These are phyloP conservation scores for Gorsachius magnificus DNA, from an alignment of 2,797 vertebrate species.

Conservation along the genomic window DNA sequence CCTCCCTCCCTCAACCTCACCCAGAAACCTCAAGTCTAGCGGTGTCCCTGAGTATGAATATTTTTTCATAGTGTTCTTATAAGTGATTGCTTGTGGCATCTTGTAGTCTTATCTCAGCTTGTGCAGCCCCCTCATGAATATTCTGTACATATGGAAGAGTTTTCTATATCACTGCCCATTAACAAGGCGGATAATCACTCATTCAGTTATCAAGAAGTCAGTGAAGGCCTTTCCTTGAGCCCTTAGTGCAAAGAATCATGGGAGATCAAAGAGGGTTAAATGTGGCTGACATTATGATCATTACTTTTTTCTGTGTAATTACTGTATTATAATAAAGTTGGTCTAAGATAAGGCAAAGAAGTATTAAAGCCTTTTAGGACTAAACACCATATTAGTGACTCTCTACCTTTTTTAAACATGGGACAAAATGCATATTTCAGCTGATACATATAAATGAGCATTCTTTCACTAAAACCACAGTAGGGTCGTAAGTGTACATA, in stretches of 20 bases:
- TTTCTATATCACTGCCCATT: slow-evolving; percentile 98
- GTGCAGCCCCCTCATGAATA: slow-evolving; percentile 99
- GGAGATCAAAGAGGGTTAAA: slow-evolving; percentile 82
- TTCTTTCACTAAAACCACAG: slow-evolving; percentile 34
- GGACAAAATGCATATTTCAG: slow-evolving; percentile 49
- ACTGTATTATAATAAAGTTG: slow-evolving; percentile 87
- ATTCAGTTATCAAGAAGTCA: slow-evolving; percentile 98
- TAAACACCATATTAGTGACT: slow-evolving; percentile 63
- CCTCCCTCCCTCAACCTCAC: not conserved
- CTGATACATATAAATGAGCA: slow-evolving; percentile 29
- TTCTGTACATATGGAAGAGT: slow-evolving; percentile 91
- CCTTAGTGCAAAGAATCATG: slow-evolving; percentile 80
- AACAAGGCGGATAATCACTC: slow-evolving; percentile 98
- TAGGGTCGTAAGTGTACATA: slow-evolving; percentile 29
- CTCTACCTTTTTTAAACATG: slow-evolving; percentile 36
- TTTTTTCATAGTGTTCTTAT: slow-evolving; percentile 59
- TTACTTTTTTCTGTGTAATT: slow-evolving; percentile 75
- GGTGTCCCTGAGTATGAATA: slow-evolving; percentile 19
- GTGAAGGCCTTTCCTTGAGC: slow-evolving; percentile 84
- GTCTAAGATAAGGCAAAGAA: slow-evolving; percentile 85
- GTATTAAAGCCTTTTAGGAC: slow-evolving; percentile 75
- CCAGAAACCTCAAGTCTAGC: not conserved
- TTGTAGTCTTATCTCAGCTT: slow-evolving; percentile 89
- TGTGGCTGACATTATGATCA: slow-evolving; percentile 77
- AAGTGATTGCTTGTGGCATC: slow-evolving; percentile 79